phyloP scores from a whole-genome alignment of 2,113 vertebrate species.

The Lucifuga dentata region DNA sequence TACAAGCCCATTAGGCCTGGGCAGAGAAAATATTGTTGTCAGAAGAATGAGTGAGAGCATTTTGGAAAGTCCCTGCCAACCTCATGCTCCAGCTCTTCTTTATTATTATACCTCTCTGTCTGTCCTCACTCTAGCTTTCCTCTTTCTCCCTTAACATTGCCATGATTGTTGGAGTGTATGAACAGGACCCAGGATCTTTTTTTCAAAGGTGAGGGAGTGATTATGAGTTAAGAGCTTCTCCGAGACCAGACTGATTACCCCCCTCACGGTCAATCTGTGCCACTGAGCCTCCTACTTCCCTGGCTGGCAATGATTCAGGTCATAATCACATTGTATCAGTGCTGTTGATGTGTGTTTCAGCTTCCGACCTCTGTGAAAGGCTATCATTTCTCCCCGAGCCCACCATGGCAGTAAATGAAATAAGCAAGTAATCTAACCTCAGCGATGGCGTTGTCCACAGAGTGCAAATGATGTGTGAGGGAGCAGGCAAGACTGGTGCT shows the following conservation, averaged over 20 bases:
- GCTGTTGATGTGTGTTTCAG: conserved; percentile 70
- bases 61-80: conserved; percentile 57
- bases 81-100: conserved; percentile 38
- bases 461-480: conserved; percentile 79
- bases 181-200: conserved; percentile 44
- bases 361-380: conserved; percentile 56
- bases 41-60: conserved; percentile 72
- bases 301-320: conserved; percentile 65
- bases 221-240: conserved; percentile 67
- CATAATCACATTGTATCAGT: conserved; percentile 73
- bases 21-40: conserved; percentile 80
- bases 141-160: conserved; percentile 23
- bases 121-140: conserved; percentile 15
- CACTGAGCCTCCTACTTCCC: conserved; percentile 54
- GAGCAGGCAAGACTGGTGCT: conserved; percentile 55
- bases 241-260: conserved; percentile 65
- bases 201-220: conserved; percentile 47
- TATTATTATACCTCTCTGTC: conserved; percentile 50
- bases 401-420: conserved; percentile 72
- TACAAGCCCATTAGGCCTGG: conserved; percentile 78
- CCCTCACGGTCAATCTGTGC: conserved; percentile 62
- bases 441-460: conserved; percentile 74
- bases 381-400: conserved; percentile 64
- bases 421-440: conserved; percentile 75
- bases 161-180: conserved; percentile 41